A percentile compares a stretch with the other conserved stretches of the same genome.
phyloP scores from a whole-genome alignment of 2,797 vertebrate species.

The Pristis pectinata region DNA sequence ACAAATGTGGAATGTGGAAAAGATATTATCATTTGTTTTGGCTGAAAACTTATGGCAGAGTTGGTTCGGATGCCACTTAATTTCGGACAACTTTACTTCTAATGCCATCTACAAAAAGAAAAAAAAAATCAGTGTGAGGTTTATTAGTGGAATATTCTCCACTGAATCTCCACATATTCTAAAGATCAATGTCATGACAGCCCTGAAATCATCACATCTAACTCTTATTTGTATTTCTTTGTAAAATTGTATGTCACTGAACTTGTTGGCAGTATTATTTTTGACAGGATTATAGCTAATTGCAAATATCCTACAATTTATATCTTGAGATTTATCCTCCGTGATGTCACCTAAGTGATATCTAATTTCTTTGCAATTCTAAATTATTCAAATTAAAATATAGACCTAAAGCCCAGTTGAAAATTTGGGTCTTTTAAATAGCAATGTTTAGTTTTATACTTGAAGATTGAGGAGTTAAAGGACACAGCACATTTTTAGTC shows the following conservation, averaged over 20 bases:
- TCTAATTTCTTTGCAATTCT: neutral
- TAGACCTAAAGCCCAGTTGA: neutral
- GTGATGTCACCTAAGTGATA: neutral
- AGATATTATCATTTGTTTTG: neutral
- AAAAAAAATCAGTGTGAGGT: neutral
- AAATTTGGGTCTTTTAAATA: neutral
- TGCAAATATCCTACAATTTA: neutral
- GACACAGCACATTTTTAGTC: neutral
- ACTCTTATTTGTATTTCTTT: slow-evolving; percentile 19
- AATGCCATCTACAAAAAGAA: neutral
- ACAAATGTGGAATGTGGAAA: neutral
- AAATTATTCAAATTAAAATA: neutral
- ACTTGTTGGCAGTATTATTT: neutral
- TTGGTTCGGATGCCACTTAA: neutral
- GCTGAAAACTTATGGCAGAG: too few relatives aligned
- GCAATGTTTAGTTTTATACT: neutral
- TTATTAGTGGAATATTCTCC: neutral
- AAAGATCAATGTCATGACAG: slow-evolving; percentile 24
- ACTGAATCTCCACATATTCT: neutral
- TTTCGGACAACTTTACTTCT: neutral
- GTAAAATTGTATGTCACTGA: neutral
- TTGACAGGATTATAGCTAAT: neutral
- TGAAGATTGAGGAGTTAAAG: neutral
- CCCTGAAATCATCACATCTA: slow-evolving; percentile 29
- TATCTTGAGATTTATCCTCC: neutral